Percentiles rank a stretch among this genome's conserved stretches.
phyloP scores from a whole-genome alignment of 2,888 invertebrate genomes.

The Elegia similella region DNA sequence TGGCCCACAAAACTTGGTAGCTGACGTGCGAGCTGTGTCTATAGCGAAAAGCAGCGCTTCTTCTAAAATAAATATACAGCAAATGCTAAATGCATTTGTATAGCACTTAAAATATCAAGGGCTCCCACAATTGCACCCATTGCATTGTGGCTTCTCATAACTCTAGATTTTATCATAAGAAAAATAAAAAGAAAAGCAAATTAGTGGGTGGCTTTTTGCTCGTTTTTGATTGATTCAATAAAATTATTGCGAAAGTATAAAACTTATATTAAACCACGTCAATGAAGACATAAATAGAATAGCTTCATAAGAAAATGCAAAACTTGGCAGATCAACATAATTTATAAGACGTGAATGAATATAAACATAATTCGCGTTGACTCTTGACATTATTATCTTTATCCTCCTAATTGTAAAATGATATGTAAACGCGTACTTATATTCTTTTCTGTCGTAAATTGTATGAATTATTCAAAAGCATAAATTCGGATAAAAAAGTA shows the following conservation, averaged over 20 bases:
- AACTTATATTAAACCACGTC: no score
- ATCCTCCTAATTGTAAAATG: not conserved
- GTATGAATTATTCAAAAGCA: no score
- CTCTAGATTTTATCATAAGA: not conserved
- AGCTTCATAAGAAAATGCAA: not conserved
- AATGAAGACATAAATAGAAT: no score
- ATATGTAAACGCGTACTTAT: no score
- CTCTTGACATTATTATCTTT: not conserved
- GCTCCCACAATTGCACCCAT: not conserved
- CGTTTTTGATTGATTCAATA: no score
- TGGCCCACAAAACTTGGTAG: no score
- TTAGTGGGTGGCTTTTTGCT: no score
- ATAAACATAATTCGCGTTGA: not conserved
- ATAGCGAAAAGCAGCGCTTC: not conserved
- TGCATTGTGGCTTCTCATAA: not conserved
- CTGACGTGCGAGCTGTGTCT: not conserved
- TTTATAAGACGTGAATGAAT: not conserved
- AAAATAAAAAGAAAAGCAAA: no score
- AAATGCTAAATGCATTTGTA: not conserved
- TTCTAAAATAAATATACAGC: not conserved
- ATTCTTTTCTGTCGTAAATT: no score
- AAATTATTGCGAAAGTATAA: no score
- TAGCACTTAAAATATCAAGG: not conserved
- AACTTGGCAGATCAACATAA: not conserved
- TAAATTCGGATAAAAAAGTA: no score